Base-by-base conservation (phyloP, 2,888 invertebrate species). In the Exocentrus adspersus region DNA sequence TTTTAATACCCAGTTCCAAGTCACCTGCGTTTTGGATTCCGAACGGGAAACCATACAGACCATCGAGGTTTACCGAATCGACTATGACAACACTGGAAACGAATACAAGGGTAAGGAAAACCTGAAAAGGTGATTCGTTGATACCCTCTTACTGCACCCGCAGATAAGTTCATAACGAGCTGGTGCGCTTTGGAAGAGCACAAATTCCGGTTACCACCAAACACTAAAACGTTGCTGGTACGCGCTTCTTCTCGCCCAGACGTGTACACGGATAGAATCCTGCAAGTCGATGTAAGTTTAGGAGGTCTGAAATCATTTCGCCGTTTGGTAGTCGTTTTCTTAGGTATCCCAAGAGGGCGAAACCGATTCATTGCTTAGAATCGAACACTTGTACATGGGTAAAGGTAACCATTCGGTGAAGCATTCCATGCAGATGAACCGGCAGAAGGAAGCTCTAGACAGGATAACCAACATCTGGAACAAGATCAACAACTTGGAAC, bases 391-490 rank as follows among this genome's bases (percentile, higher is more conserved):
- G n/a, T 37, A 37, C 12, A 37, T n/a, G n/a, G 37, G 37, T 12
- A 12, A 9, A 3, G 43, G 43, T 19, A 16, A 43, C 2, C 10
- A 37, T 9, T 10, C 37, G 10, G 14, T 37, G 37, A 45, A 45
- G 14, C 6, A 12, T 12, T 12, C 24, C 14, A n/a, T 48, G 28
- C 24, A 16, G 5, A 28, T 43, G 1, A 54, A 43, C n/a, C 16
- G 43, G 4, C 20, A 9, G 2, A 24, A 16, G 10, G 28, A 54
- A 2, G 28, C 43, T 2, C 7, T 54, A 10, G 16, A n/a, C 5
- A 42, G n/a, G 28, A 43, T 43, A 1, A 37, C 1, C 10, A 54
- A n/a, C n/a, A 9, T 54, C 6, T 54, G 42, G 43, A 43, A 42
- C 28, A 17, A 43, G 14, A 54, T 54, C 24, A 14, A 28, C 16